Base-by-base conservation (phyloP, 2,888 invertebrate genomes). In the Sminthurinus aureus region DNA sequence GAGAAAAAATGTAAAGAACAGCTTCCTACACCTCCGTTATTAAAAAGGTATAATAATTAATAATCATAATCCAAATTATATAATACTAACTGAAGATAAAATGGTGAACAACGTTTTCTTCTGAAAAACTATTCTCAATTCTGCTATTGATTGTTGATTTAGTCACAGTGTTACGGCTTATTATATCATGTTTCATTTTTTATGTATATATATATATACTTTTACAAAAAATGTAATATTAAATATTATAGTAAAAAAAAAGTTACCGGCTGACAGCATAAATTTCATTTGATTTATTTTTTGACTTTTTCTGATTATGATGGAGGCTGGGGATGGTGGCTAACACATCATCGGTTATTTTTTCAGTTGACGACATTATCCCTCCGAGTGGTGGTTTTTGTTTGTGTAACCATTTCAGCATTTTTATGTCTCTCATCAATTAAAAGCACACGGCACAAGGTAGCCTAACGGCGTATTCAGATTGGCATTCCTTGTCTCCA, bases 351-450 rank as follows among this genome's bases (percentile, higher is more conserved):
- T 88, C 88, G 24, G 88, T 88, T 74, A 88, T 87, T 75, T 86
- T 87, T 77, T 87, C 86, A 52, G 75, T 84, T 83, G 80, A 84
- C 84, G 76, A 82, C 80, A 79, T 76, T 85, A 82, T 85, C 38
- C 85, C 84, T 83, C 85, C 86, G 79, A 83, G 81, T 83, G 81
- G 75, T 84, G 87, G 88, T 84, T 88, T 88, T 83, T 88, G 88
- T 84, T 87, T 88, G 38, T 38, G 38, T 71, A 88, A 85, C 88
- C 88, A 88, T 87, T 88, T 88, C 82, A 88, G 85, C 88, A 88
- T 88, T 84, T 86, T 88, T 82, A 24, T 24, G 24, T 69, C 52
- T 69, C 52, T 73, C 13, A 24, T 9, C 15, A 71, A 71, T 71
- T 73, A 79, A 79, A 79, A 58, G 77, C 51, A 71, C 52, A 50